These are phyloP conservation scores for Drosophila leonis DNA, from an alignment of 2,888 invertebrate genomes.

Conservation along the genomic window DNA sequence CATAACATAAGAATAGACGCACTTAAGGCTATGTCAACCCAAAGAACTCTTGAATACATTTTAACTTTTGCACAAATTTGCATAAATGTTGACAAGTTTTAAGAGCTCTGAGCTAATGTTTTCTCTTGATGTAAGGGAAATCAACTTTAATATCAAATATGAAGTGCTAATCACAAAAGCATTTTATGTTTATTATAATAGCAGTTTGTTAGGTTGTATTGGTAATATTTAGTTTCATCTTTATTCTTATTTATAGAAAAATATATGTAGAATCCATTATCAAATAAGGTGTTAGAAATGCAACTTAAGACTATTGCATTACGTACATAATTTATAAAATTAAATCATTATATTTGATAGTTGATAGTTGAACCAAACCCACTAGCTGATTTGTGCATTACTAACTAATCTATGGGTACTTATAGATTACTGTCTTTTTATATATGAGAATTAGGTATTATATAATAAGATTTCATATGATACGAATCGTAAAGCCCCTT, in stretches of 20 bases:
- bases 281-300: not conserved
- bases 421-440: too few species aligned
- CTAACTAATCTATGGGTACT: too few species aligned
- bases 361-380: too few species aligned
- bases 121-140: not conserved
- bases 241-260: not conserved
- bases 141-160: not conserved
- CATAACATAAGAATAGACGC: conserved; percentile 3
- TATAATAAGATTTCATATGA: too few species aligned
- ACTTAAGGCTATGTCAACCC: conserved; percentile 14
- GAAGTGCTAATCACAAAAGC: not conserved
- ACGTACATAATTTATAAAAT: not conserved
- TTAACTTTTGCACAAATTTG: conserved; percentile 13
- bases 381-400: too few species aligned
- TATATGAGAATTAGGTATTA: too few species aligned
- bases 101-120: not conserved
- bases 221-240: not conserved
- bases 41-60: conserved; percentile 6
- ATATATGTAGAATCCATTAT: too few species aligned
- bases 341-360: too few species aligned
- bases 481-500: too few species aligned
- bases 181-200: not conserved
- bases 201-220: not conserved
- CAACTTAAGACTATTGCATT: not conserved
- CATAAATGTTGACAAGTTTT: conserved; percentile 6